A percentile compares a stretch with the other conserved stretches of the same genome.
Evolutionary conservation across 2,888 invertebrate genomes (phyloP).

Genomic region (Pammene aurita): DNA sequence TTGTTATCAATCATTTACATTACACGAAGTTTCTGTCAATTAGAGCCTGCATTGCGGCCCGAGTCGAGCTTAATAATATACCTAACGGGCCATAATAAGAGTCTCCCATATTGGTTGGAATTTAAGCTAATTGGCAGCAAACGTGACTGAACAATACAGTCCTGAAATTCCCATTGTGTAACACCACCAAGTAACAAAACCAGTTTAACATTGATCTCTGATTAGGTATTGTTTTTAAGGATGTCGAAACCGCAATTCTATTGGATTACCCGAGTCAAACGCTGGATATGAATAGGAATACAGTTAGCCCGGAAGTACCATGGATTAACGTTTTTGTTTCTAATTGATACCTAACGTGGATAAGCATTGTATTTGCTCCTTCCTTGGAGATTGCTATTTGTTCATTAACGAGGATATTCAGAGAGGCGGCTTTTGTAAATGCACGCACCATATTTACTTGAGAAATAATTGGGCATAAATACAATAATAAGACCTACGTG

Average conservation of each 20-base stretch:
- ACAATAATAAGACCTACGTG: too few relatives aligned
- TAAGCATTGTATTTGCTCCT: constrained; percentile 48
- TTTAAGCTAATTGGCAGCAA: constrained; percentile 76
- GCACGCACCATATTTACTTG: background rate
- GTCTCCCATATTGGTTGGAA: constrained; percentile 68
- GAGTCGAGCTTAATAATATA: constrained; percentile 60
- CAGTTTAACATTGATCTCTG: constrained; percentile 7
- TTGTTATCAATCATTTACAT: constrained; percentile 62
- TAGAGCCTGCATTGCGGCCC: constrained; percentile 66
- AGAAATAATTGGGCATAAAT: background rate
- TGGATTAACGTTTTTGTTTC: constrained; percentile 64
- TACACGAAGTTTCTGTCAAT: constrained; percentile 73
- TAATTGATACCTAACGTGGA: constrained; percentile 76
- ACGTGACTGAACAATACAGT: constrained; percentile 73
- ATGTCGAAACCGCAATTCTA: background rate
- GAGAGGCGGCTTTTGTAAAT: background rate
- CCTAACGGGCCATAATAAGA: constrained; percentile 60
- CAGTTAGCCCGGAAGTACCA: constrained; percentile 50
- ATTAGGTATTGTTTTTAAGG: background rate
- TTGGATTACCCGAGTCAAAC: background rate
- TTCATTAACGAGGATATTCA: constrained; percentile 23
- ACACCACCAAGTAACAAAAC: background rate
- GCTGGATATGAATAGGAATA: background rate
- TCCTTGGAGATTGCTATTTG: constrained; percentile 2
- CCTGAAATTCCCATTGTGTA: background rate